phyloP scores from a whole-genome alignment of 2,113 vertebrate species.

The Regulus satrapa region DNA sequence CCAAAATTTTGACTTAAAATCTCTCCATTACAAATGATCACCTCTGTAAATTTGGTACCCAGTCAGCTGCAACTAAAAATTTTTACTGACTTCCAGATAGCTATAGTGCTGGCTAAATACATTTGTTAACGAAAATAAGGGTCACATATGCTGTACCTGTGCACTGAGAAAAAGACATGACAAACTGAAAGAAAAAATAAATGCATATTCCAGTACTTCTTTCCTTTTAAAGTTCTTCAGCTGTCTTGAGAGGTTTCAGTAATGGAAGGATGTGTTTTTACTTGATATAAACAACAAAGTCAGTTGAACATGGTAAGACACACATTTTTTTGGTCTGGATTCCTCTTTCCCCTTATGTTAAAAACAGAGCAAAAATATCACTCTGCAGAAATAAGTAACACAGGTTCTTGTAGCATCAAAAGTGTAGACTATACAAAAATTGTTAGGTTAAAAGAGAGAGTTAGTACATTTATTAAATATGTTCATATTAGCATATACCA shows the following conservation, averaged over 20 bases:
- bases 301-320: not conserved
- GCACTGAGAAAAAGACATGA: not conserved
- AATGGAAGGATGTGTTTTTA: not conserved
- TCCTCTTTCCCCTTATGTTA: not conserved
- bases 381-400: not conserved
- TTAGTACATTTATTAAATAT: constrained; percentile 1
- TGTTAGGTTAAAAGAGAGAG: not conserved
- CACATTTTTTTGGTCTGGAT: not conserved
- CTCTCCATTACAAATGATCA: not conserved
- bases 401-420: not conserved
- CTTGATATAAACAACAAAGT: no score
- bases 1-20: not conserved
- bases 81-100: not conserved
- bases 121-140: not conserved
- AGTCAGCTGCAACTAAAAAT: not conserved
- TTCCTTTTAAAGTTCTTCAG: not conserved
- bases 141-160: not conserved
- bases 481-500: not conserved
- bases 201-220: not conserved
- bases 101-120: not conserved
- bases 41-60: not conserved
- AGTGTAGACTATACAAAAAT: not conserved
- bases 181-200: not conserved
- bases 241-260: not conserved
- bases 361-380: not conserved